Percentiles rank a stretch among this genome's conserved stretches.
Conservation (phyloP, 2,888 invertebrate species). For the Scrobipalpa costella region DNA sequence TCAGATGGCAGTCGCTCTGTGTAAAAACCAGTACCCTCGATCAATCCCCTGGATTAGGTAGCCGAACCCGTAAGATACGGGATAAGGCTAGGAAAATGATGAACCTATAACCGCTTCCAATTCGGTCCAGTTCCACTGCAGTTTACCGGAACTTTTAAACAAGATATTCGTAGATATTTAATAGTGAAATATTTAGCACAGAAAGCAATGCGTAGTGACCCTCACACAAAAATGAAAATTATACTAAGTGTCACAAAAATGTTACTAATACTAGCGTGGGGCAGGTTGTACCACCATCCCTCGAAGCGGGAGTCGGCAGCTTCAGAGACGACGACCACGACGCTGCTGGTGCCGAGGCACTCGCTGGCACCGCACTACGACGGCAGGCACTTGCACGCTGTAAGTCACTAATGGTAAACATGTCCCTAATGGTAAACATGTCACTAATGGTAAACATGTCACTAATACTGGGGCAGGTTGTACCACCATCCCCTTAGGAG, state of each 20-base stretch:
- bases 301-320: slow-evolving; percentile 90
- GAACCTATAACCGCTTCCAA: too few species aligned
- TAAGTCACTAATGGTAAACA: slow-evolving; percentile 45
- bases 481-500: slow-evolving; percentile 49
- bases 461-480: slow-evolving; percentile 60
- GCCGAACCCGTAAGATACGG: too few species aligned
- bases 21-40: too few species aligned
- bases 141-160: too few species aligned
- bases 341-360: slow-evolving; percentile 80
- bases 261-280: slow-evolving; percentile 33
- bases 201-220: too few species aligned
- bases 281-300: slow-evolving; percentile 87
- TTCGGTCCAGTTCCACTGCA: too few species aligned
- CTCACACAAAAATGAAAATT: too few species aligned
- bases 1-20: too few species aligned
- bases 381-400: slow-evolving; percentile 67
- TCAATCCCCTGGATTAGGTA: too few species aligned
- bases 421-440: neutral
- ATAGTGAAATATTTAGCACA: too few species aligned
- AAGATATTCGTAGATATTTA: too few species aligned
- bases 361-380: slow-evolving; percentile 70
- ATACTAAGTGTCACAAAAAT: neutral
- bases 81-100: too few species aligned
- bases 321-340: slow-evolving; percentile 90
- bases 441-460: neutral